Conservation (phyloP, 2,888 invertebrate species). For the Emmelina monodactyla region DNA sequence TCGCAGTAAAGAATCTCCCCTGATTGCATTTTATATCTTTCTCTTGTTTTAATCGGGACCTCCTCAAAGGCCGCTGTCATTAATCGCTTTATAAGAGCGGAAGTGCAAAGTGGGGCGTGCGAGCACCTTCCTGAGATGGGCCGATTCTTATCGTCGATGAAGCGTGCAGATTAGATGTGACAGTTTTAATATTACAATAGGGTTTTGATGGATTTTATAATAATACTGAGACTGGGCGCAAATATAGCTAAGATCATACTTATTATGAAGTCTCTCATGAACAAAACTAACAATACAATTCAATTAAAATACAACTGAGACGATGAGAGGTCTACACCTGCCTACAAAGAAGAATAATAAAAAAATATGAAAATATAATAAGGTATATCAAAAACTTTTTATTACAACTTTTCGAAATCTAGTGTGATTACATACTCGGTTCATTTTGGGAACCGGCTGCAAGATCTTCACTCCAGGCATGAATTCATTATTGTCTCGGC, state of each 20-base stretch:
- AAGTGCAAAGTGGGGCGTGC: conserved; percentile 53
- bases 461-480: conserved; percentile 28
- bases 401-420: neutral
- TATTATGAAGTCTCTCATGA: no score
- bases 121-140: conserved; percentile 28
- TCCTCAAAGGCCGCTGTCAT: conserved; percentile 45
- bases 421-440: neutral
- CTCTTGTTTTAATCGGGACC: conserved; percentile 39
- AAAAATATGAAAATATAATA: neutral
- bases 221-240: no score
- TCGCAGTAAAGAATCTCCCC: conserved; percentile 27
- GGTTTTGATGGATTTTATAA: no score
- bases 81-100: conserved; percentile 55
- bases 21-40: conserved; percentile 43
- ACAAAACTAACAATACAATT: no score
- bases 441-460: neutral
- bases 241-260: no score
- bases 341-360: no score
- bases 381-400: neutral
- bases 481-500: conserved; percentile 59
- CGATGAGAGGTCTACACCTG: no score
- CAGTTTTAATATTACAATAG: no score
- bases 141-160: no score
- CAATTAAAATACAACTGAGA: no score
- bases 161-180: no score